Evolutionary conservation across 92 coral and sea anemone genomes (phyloP).

Genomic region (Zoanthus solanderi): DNA sequence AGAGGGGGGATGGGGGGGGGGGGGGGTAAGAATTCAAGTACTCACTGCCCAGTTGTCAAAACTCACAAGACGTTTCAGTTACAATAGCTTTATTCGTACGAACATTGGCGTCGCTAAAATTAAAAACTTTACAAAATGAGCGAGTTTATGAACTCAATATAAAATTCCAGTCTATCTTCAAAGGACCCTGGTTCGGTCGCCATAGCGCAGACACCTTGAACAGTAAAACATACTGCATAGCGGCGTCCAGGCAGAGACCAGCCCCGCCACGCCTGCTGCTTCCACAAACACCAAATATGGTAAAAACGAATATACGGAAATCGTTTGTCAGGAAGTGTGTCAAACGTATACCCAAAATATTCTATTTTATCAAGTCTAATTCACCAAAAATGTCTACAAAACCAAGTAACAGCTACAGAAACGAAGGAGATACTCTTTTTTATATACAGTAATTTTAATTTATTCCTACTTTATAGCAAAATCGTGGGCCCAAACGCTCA

Average conservation of each 20-base stretch:
- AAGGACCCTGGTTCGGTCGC: conserved; percentile 6
- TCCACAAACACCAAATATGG: conserved; percentile 24
- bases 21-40: too few relatives aligned
- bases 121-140: conserved; percentile 47
- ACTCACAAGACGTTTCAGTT: background rate
- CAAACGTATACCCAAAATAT: background rate
- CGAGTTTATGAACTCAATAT: conserved; percentile 47
- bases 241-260: conserved; percentile 33
- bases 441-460: background rate
- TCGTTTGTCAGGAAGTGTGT: background rate
- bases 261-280: conserved; percentile 37
- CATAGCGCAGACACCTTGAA: background rate
- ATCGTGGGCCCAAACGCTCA: too few relatives aligned
- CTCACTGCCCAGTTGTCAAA: too few relatives aligned
- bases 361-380: background rate
- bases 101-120: conserved; percentile 41
- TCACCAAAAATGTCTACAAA: conserved; percentile 14
- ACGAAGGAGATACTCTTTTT: too few relatives aligned
- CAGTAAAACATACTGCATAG: conserved; percentile 12
- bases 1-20: too few relatives aligned
- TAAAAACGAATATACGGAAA: conserved; percentile 6
- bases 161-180: conserved; percentile 17
- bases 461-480: too few relatives aligned
- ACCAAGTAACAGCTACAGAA: background rate
- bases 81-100: conserved; percentile 47